These are phyloP conservation scores for Hydractinia symbiolongicarpus DNA, from an alignment of 30 jellyfish, hydroid and myxozoan genomes.

Conservation along the genomic window DNA sequence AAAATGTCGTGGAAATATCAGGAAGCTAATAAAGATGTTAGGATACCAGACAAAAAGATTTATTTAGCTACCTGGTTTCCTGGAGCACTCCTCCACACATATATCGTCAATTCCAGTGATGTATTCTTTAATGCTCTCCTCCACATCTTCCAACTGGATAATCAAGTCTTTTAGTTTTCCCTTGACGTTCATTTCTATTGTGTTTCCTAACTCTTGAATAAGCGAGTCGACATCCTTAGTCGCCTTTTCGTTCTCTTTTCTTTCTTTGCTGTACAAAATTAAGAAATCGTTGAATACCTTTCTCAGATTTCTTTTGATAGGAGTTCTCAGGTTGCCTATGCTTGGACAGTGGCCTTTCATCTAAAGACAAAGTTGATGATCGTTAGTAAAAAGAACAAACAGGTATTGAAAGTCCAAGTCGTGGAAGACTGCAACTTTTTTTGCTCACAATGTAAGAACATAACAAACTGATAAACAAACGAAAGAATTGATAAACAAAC, in stretches of 20 bases:
- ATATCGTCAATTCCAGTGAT: slow-evolving; percentile 5
- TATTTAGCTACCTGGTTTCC: slow-evolving; percentile 21
- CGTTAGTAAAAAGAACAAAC: too few species aligned
- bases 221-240: slow-evolving; percentile 1
- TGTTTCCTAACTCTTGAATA: slow-evolving; percentile 12
- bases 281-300: slow-evolving; percentile 11
- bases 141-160: slow-evolving; percentile 26
- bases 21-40: neutral
- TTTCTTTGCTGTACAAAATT: neutral
- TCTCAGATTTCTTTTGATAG: neutral
- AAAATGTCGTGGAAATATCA: neutral
- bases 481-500: neutral
- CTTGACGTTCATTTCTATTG: slow-evolving; percentile 4
- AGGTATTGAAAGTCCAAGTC: too few species aligned
- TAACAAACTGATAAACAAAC: too few species aligned
- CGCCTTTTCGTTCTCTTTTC: slow-evolving; percentile 15
- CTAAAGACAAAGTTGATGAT: neutral
- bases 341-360: slow-evolving; percentile 19
- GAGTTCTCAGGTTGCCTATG: neutral
- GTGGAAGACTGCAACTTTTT: neutral
- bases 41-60: neutral
- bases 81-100: slow-evolving; percentile 30
- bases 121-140: slow-evolving; percentile 17
- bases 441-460: neutral
- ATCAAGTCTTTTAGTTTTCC: slow-evolving; percentile 29